Evolutionary conservation across 2,888 invertebrate species (phyloP).

Genomic region (Chorisops tibialis): DNA sequence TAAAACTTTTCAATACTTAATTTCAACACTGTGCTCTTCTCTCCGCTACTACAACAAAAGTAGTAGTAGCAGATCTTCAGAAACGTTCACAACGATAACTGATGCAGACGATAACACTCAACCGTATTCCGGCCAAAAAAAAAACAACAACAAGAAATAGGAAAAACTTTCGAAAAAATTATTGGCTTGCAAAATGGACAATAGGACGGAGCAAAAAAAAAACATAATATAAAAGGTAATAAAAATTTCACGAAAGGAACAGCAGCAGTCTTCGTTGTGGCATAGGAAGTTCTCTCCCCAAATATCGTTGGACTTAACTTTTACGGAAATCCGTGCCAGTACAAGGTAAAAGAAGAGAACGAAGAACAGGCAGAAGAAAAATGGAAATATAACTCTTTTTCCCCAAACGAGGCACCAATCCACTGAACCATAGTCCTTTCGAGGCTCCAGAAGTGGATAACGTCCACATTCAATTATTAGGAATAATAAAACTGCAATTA

Average conservation of each 20-base stretch:
- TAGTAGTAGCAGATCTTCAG: neutral
- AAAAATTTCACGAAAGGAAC: conserved; percentile 1
- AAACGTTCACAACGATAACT: neutral
- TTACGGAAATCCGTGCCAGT: no score
- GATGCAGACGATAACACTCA: neutral
- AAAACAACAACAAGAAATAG: neutral
- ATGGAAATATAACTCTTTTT: no score
- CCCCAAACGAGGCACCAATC: no score
- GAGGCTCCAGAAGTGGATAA: conserved; percentile 12
- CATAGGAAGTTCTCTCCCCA: conserved; percentile 9
- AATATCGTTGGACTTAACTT: no score
- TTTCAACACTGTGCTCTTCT: conserved; percentile 28
- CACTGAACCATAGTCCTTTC: no score
- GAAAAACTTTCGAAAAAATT: neutral
- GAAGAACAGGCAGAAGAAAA: no score
- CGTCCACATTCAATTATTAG: conserved; percentile 21
- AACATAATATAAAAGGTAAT: neutral
- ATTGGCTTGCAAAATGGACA: conserved; percentile 11
- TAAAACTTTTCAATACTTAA: conserved; percentile 33
- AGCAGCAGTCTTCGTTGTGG: conserved; percentile 2
- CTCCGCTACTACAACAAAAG: neutral
- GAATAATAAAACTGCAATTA: conserved; percentile 25
- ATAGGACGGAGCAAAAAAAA: conserved; percentile 1
- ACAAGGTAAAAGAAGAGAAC: no score
- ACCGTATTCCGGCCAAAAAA: neutral